phyloP scores from a whole-genome alignment of 1,140 invertebrate species.

The Pantala flavescens region DNA sequence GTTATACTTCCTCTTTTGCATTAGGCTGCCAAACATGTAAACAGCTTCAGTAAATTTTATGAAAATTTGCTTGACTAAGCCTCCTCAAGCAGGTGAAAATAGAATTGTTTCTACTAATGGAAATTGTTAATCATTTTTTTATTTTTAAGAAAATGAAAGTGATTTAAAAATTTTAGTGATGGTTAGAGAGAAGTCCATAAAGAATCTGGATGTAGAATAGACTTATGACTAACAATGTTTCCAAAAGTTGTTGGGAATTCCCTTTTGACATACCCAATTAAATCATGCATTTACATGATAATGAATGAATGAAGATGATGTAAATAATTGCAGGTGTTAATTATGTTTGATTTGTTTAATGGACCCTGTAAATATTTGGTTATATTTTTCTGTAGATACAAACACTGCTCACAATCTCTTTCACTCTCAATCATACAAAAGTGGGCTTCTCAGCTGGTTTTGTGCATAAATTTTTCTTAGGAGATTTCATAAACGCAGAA shows the following conservation, averaged over 20 bases:
- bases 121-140: conserved; percentile 2
- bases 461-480: background rate
- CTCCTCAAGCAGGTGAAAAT: background rate
- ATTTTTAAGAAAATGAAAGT: background rate
- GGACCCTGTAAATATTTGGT: conserved; percentile 9
- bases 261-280: background rate
- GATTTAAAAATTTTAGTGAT: background rate
- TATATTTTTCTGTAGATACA: conserved; percentile 1
- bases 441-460: background rate
- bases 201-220: conserved; percentile 1
- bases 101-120: background rate
- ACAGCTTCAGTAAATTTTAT: background rate
- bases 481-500: background rate
- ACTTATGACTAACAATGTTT: background rate
- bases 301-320: background rate
- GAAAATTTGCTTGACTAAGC: background rate
- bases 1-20: background rate
- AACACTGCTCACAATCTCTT: background rate
- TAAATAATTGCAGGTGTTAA: conserved; percentile 3
- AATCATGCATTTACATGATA: conserved; percentile 7
- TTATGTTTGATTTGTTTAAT: background rate
- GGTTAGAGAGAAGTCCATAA: background rate
- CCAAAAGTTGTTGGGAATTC: background rate
- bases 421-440: conserved; percentile 7
- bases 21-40: background rate